phyloP scores from a whole-genome alignment of 2,797 vertebrate species.

The Esox lucius region DNA sequence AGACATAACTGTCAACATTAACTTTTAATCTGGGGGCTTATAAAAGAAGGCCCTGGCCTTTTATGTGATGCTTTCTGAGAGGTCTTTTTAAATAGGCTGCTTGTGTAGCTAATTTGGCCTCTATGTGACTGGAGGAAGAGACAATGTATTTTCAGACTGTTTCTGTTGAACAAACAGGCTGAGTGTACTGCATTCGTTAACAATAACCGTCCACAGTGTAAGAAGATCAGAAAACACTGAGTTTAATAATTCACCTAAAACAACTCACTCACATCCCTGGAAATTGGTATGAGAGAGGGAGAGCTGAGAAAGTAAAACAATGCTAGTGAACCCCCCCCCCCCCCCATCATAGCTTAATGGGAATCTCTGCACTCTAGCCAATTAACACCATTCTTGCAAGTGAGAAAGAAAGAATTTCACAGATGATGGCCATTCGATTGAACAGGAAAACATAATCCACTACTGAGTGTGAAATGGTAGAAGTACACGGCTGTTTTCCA shows the following conservation, averaged over 20 bases:
- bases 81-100: conserved; percentile 28
- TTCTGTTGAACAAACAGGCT: conserved; percentile 39
- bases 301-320: background rate
- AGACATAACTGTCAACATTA: conserved; percentile 41
- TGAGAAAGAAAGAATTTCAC: conserved; percentile 30
- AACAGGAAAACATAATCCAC: conserved; percentile 43
- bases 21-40: conserved; percentile 43
- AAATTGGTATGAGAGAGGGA: conserved; percentile 28
- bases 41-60: conserved; percentile 34
- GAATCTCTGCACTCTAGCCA: conserved; percentile 22
- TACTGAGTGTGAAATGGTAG: conserved; percentile 12
- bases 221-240: conserved; percentile 22
- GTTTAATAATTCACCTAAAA: background rate
- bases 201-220: conserved; percentile 28
- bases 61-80: conserved; percentile 31
- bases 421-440: conserved; percentile 47
- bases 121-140: conserved; percentile 27
- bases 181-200: conserved; percentile 42
- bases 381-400: conserved; percentile 12
- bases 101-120: conserved; percentile 32
- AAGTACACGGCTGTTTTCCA: background rate
- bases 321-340: background rate
- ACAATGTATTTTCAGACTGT: conserved; percentile 7
- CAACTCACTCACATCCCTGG: background rate
- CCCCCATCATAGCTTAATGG: background rate